Evolutionary conservation across 2,797 vertebrate species (phyloP).

Genomic region (Helostoma temminkii): DNA sequence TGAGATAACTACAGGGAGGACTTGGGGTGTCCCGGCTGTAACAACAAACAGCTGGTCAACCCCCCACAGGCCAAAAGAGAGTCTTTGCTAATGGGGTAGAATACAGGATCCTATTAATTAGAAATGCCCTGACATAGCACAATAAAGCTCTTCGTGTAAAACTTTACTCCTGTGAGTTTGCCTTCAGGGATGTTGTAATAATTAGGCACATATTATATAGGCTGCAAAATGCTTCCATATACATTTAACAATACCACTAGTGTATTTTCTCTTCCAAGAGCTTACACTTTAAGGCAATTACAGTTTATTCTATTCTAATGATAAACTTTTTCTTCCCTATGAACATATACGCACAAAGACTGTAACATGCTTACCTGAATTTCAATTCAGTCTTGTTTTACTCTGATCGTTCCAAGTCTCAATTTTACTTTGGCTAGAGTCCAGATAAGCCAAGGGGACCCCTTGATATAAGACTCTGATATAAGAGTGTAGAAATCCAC

Average conservation of each 20-base stretch:
- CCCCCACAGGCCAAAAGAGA: conserved; percentile 42
- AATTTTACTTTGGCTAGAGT: conserved; percentile 4
- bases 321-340: not conserved
- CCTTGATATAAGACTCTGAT: conserved; percentile 19
- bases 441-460: not conserved
- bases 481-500: not conserved
- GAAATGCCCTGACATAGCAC: conserved; percentile 59
- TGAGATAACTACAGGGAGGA: conserved; percentile 82
- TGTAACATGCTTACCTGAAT: too few relatives aligned
- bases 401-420: not conserved
- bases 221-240: conserved; percentile 5
- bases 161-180: conserved; percentile 10
- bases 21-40: conserved; percentile 71
- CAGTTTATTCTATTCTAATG: not conserved
- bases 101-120: conserved; percentile 67
- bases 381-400: not conserved
- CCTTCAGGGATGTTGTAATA: conserved; percentile 6
- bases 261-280: conserved; percentile 9
- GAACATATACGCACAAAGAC: not conserved
- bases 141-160: conserved; percentile 26
- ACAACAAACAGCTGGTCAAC: conserved; percentile 76
- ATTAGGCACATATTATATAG: conserved; percentile 3
- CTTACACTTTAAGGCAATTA: not conserved
- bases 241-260: not conserved
- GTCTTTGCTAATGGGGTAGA: conserved; percentile 50